Evolutionary conservation across 64 coral and sea anemone genomes (phyloP), one percentile per base, ranked within the genome.

Genomic region (Orbicella faveolata): DNA sequence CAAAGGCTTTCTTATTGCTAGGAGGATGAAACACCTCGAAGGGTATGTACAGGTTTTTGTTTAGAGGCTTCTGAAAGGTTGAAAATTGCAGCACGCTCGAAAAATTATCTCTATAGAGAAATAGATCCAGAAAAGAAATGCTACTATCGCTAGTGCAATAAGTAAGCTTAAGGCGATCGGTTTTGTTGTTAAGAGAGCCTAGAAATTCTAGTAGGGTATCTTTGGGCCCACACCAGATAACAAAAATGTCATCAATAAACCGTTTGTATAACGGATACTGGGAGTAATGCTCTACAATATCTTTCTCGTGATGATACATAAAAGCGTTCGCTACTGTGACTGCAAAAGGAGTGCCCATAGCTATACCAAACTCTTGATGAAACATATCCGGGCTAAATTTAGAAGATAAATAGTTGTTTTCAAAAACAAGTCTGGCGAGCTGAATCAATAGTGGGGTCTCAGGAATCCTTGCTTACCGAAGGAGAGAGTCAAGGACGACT

Each of bases 121-220:
- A 41, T 4, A 41, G 4, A 41, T 4, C 39, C 39, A 41, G 39
- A 41, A 41, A 41, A 41, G 39, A 1, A 0, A 41, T 41, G 39
- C 39, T 41, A 41, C 4, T 41, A 2, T 88, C 26, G 74, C 78
- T 83, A 74, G 88, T 88, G 74, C 72, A 37, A 82, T 76, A 75
- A 14, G 85, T 88, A 62, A 93, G 69, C 73, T 88, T 88, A 63
- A 93, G 88, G 83, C 52, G 83, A 30, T 81, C 76, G 34, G 79
- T 75, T 54, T 74, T 74, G 18, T 10, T 59, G 76, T 76, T 62
- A 12, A 61, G 52, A 61, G 23, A 10, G 44, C 20, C 35, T 33
- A 88, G 41, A 76, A 88, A 88, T 7, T 88, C 72, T 55, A 88
- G 19, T 3, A 88, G 73, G 2, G 20, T 76, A 26, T 88, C 53